Base-by-base conservation (phyloP, 2,888 invertebrate species). In the Bombyx huttoni region DNA sequence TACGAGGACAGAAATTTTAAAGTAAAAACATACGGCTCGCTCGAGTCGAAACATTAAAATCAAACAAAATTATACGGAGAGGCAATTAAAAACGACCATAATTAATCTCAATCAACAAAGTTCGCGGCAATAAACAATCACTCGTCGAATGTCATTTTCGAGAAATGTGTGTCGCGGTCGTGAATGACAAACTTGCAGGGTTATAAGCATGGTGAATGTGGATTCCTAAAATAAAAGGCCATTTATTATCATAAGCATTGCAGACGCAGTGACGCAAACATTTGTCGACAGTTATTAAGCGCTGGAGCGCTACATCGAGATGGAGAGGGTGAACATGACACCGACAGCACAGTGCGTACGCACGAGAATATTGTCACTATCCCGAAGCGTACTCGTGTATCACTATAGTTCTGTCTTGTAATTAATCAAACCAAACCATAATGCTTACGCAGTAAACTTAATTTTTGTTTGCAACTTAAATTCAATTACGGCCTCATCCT, bases 271-370 rank as follows among this genome's bases (percentile, higher is more conserved):
- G 85, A 85, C 82, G 84, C 83, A 81, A 83, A 83, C 83, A 71
- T 68, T 76, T 73, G 82, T 75, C 76, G 87, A 87, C 87, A 86
- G 86, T 77, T 86, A 86, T 84, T 83, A 87, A 86, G 85, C 78
- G 80, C 65, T 80, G 77, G 77, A 78, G 73, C 78, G 73, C 71
- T 73, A 76, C 77, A 78, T 70, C 73, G 67, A 75, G 77, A 75
- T 64, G 71, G 68, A 67, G 62, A 64, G 65, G 60, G 65, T 62
- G 71, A 76, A 77, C 71, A 68, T 63, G 51, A 51, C 51, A 49
- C 24, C 24, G 24, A 24, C 71, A 70, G 61, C 40, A 40, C 9
- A 40, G 40, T 40, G 5, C 24, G 24, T 24, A 40, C 40, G 59
- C 52, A 52, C 49, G 34, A 68, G 65, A 63, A 75, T 75, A 77